Evolutionary conservation across 2,113 vertebrate species (phyloP).

Genomic region (Brienomyrus longianalis): DNA sequence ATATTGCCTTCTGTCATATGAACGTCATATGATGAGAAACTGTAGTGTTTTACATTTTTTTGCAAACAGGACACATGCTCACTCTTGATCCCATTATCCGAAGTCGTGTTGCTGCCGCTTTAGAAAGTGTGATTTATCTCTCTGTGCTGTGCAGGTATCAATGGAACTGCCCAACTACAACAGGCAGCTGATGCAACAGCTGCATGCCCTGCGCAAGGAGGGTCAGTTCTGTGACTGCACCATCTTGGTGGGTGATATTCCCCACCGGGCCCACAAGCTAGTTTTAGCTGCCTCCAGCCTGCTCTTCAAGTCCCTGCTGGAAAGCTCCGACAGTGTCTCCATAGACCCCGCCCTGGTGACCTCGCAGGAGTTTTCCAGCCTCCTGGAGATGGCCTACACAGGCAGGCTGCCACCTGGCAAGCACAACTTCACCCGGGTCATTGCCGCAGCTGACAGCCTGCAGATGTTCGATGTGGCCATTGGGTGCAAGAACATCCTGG

Average conservation of each 20-base stretch:
- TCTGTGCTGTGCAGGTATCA: not conserved
- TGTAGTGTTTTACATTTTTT: not conserved
- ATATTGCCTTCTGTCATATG: not conserved
- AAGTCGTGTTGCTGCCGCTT: not conserved
- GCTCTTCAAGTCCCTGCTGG: conserved; percentile 76
- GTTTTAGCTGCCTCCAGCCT: conserved; percentile 79
- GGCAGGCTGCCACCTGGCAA: conserved; percentile 75
- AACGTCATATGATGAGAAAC: not conserved
- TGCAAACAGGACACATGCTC: not conserved
- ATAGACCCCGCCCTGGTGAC: conserved; percentile 69
- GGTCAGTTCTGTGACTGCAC: conserved; percentile 79
- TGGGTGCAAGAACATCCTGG: conserved; percentile 75
- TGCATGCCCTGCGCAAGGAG: conserved; percentile 70
- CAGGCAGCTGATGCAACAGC: conserved; percentile 76
- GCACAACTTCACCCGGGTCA: conserved; percentile 73
- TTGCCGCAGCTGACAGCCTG: conserved; percentile 74
- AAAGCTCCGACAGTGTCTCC: conserved; percentile 72
- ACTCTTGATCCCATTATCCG: not conserved
- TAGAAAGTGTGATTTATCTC: not conserved
- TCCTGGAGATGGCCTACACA: conserved; percentile 77
- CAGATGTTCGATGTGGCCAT: conserved; percentile 88
- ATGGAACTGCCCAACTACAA: conserved; percentile 79
- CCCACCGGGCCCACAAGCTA: conserved; percentile 75
- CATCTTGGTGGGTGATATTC: conserved; percentile 62
- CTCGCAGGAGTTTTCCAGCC: conserved; percentile 71